Conservation (phyloP, 2,113 vertebrate species). For the Pomatostomus ruficeps region DNA sequence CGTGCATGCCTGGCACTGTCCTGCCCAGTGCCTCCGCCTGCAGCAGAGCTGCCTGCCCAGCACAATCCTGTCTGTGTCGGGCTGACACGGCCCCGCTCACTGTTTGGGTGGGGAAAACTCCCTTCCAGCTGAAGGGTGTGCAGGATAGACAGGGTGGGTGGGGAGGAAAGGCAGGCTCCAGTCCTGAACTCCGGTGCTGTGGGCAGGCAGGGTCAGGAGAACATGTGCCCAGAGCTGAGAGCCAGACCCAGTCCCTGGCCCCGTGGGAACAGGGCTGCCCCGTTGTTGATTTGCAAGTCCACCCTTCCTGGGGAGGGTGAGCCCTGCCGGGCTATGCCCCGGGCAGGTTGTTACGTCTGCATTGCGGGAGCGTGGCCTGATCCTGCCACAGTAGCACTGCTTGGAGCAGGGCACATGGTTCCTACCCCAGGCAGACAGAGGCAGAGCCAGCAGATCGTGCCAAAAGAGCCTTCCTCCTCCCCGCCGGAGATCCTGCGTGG, state of each 20-base stretch:
- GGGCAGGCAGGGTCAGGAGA: not conserved
- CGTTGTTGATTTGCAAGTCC: not conserved
- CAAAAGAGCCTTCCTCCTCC: not conserved
- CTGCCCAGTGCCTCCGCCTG: not conserved
- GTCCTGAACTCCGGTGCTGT: not conserved
- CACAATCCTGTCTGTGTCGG: not conserved
- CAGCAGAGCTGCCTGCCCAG: not conserved
- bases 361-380: not conserved
- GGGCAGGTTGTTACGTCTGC: not conserved
- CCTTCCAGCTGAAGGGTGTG: not conserved
- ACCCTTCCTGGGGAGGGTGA: not conserved
- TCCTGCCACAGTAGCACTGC: not conserved
- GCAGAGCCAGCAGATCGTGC: not conserved
- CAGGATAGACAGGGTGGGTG: not conserved
- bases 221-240: rapidly evolving
- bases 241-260: not conserved
- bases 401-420: not conserved
- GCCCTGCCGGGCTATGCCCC: not conserved
- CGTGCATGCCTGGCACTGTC: not conserved
- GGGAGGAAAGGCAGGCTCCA: not conserved
- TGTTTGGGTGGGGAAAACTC: not conserved
- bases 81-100: not conserved
- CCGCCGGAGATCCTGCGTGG: rapidly evolving
- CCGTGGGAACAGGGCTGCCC: not conserved
- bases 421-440: not conserved